Conservation (phyloP, 1,140 invertebrate genomes). For the Cheumatopsyche charites region DNA sequence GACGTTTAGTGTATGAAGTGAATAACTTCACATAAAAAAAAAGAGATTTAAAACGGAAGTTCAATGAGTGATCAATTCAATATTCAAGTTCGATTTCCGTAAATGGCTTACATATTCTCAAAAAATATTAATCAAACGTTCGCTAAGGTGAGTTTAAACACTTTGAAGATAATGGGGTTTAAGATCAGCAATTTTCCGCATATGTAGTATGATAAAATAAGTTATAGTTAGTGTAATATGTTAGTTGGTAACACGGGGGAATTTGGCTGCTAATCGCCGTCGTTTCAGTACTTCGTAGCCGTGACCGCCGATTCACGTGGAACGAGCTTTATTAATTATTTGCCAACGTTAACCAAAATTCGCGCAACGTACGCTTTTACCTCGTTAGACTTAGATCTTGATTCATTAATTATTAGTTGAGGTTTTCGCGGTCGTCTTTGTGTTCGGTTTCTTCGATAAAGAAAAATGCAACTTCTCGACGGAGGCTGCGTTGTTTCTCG, state of each 20-base stretch:
- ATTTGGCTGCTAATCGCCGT: background rate
- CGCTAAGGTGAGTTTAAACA: too few relatives aligned
- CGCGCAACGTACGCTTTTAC: background rate
- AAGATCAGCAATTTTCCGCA: too few relatives aligned
- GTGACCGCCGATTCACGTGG: conserved; percentile 2
- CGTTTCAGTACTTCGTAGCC: background rate
- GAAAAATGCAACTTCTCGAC: background rate
- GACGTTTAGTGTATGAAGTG: too few relatives aligned
- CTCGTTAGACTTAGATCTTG: conserved; percentile 2
- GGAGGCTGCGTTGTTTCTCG: background rate
- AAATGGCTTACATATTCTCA: too few relatives aligned
- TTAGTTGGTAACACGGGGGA: background rate
- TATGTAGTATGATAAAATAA: too few relatives aligned
- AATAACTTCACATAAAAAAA: too few relatives aligned
- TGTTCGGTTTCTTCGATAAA: background rate
- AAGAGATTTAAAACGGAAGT: too few relatives aligned
- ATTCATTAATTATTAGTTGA: conserved; percentile 6
- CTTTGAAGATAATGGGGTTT: too few relatives aligned
- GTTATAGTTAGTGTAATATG: too few relatives aligned
- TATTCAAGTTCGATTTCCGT: too few relatives aligned
- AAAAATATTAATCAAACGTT: too few relatives aligned
- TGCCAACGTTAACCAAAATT: background rate
- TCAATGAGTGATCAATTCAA: too few relatives aligned
- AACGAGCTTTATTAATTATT: conserved; percentile 13
- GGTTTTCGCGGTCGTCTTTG: background rate